Evolutionary conservation across 2,888 invertebrate species (phyloP), one percentile per base, ranked within the genome.

Genomic region (Leptinotarsa peninsularis): DNA sequence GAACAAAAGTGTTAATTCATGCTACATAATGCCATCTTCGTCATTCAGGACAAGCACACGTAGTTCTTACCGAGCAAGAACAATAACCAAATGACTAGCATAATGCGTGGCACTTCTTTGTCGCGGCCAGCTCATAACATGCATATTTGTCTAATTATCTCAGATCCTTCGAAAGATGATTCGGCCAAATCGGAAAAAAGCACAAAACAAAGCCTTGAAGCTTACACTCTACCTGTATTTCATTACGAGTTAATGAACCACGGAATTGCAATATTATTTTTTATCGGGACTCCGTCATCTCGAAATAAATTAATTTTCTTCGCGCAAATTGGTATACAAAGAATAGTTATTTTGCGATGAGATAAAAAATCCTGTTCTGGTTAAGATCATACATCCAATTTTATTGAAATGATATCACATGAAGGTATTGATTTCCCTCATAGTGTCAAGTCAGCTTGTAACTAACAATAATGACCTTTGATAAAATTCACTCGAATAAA

Each of bases 131-230:
- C 80, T 82, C 82, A 83, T 83, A 83, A 83, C 83, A 83, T 80
- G 83, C 83, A 83, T 83, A 83, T 83, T 83, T 83, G 83, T 82
- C 83, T 83, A 83, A 83, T 83, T 83, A 83, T 82, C 82, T 81
- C 75, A 76, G 82, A 84, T 84, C 82, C 82, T 81, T 83, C 71
- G 82, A 80, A 81, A 83, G 80, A 82, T 83, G 83, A 84, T 82
- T 82, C 80, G 81, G 77, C 82, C 79, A 75, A 82, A 81, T 80
- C 81, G 74, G 68, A 75, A 78, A 78, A 76, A 76, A 76, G 75
- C 76, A 73, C 73, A 77, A 70, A 70, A 58, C 60, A 58, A 70
- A 58, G 70, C 74, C 52, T 63, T 67, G 56, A 72, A 58, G 71
- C 68, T 67, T 72, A 68, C 68, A 74, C 73, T 77, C 76, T 78